Percentiles rank a stretch among this genome's conserved stretches.
Conservation (phyloP, 2,113 vertebrate species). For the Apistogramma diplotaenia region DNA sequence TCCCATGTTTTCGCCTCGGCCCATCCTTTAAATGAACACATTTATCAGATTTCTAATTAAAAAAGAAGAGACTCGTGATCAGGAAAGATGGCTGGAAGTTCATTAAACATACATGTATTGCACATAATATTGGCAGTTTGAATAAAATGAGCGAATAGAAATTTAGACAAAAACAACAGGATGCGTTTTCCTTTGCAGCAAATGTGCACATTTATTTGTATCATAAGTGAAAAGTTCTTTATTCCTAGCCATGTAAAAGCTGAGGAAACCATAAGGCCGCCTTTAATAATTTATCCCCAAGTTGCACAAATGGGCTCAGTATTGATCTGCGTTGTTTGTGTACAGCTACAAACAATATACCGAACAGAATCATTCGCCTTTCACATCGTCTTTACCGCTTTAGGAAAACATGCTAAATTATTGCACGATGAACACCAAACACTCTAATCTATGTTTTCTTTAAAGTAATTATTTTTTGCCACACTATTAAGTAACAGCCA, state of each 20-base stretch:
- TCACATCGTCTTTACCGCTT: neutral
- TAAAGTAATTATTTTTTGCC: neutral
- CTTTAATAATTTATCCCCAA: slow-evolving; percentile 86
- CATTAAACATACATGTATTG: neutral
- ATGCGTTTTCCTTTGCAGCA: neutral
- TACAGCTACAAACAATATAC: slow-evolving; percentile 1
- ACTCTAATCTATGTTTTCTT: neutral
- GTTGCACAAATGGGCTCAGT: slow-evolving; percentile 77
- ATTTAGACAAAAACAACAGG: neutral
- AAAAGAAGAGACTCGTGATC: neutral
- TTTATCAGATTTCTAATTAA: neutral
- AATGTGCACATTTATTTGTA: neutral
- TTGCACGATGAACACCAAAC: neutral
- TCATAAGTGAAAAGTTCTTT: neutral
- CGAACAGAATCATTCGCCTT: neutral
- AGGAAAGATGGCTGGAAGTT: neutral
- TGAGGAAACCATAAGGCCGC: neutral
- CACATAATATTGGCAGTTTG: neutral
- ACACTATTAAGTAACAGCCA: neutral
- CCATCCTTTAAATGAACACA: slow-evolving; percentile 58
- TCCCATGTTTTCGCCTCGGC: slow-evolving; percentile 57
- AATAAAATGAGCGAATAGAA: neutral
- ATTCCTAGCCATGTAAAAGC: neutral
- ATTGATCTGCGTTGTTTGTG: slow-evolving; percentile 55
- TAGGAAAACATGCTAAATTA: neutral